Base-by-base conservation (phyloP, 1,140 invertebrate genomes). In the Drosophila auraria region DNA sequence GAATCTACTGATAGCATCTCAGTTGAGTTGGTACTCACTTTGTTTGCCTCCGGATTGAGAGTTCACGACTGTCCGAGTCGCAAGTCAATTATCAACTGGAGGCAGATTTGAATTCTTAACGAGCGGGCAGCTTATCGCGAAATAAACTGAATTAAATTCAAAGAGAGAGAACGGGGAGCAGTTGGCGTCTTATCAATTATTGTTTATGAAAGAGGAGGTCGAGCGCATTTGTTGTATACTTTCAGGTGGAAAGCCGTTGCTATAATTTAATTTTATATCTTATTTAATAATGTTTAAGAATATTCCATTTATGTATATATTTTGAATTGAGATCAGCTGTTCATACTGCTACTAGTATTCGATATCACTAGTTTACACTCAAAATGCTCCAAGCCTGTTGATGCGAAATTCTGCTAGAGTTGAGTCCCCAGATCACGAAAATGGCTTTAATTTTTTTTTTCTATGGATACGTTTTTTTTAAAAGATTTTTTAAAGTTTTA, bases 71-170 rank as follows among this genome's bases (percentile, higher is more conserved):
- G 64, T 5, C 57, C 45, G 36, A 60, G 74, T 59, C 59, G 54
- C 76, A 33, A 71, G 75, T 79, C 76, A 79, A 79, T 79, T 79
- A 71, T 72, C 76, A 79, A 79, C 76, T 79, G 64, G 79, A 56
- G 51, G 17, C 30, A 38, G 69, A 75, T 74, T 30, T 57, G 30
- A 65, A 45, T 76, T 49, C 53, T 44, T 7, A 54, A 58, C 73
- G 42, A 61, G 56, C 57, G 12, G 38, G 38, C 56, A 56, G 65
- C 75, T 78, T 75, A 75, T 75, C 72, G 50, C 38, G 30, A 36
- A 23, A 25, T 57, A 78, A 78, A 62, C 57, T 45, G 40, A 78
- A 70, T 62, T 78, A 25, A 78, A 64, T 65, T 51, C 53, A 27
- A 47, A 42, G 50, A 44, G 58, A 54, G 68, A 40, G 42, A n/a